A percentile compares a stretch with the other conserved stretches of the same genome.
These are phyloP conservation scores for Nothobranchius kuhntae DNA, from an alignment of 2,113 vertebrate species.

Conservation along the genomic window DNA sequence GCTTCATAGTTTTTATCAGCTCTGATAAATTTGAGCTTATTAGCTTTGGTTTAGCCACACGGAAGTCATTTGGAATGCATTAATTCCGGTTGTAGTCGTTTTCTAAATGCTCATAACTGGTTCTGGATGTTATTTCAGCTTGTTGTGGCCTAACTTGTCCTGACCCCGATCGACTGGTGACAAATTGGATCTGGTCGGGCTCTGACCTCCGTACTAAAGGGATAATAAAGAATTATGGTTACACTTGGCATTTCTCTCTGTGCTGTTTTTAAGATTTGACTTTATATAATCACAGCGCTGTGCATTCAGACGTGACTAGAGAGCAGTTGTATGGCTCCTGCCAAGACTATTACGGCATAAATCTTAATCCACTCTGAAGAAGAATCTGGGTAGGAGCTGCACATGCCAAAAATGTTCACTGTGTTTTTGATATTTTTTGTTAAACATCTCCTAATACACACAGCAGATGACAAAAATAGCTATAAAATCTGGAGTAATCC, in stretches of 20 bases:
- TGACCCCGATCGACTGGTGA: constrained; percentile 22
- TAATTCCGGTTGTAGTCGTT: constrained; percentile 2
- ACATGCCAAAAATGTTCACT: background rate
- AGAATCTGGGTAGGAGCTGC: background rate
- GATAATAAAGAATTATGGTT: constrained; percentile 34
- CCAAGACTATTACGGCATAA: constrained; percentile 14
- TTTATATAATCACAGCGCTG: constrained; percentile 22
- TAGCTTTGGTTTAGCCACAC: constrained; percentile 10
- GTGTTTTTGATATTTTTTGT: background rate
- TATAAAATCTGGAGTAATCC: too few species aligned
- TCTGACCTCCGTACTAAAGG: constrained; percentile 28
- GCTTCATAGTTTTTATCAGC: constrained; percentile 1
- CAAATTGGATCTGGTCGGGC: constrained; percentile 38
- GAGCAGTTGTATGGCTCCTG: constrained; percentile 8
- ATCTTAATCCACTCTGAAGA: constrained; percentile 28
- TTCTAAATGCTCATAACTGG: background rate
- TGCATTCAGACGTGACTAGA: background rate
- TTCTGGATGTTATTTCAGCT: constrained; percentile 29
- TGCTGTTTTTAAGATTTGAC: constrained; percentile 15
- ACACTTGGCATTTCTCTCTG: constrained; percentile 18
- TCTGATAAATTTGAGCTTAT: constrained; percentile 27
- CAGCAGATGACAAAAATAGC: too few species aligned
- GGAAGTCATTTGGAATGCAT: constrained; percentile 21
- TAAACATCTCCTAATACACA: background rate
- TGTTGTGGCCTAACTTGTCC: constrained; percentile 13